Percentiles rank a stretch among this genome's conserved stretches.
Evolutionary conservation across 2,888 invertebrate species (phyloP).

Genomic region (Digitonthophagus gazella): DNA sequence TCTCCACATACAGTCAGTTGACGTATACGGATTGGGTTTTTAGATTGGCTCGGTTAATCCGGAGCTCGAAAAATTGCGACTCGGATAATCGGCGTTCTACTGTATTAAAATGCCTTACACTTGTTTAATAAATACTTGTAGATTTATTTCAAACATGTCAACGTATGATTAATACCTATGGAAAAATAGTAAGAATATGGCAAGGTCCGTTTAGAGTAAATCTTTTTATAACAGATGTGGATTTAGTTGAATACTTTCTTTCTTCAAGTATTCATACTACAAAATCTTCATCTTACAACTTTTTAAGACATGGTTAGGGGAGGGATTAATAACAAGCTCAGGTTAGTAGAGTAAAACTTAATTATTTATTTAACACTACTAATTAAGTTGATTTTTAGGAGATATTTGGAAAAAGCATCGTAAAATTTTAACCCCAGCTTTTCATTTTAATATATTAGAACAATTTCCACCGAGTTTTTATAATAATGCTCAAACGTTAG

Average conservation of each 20-base stretch:
- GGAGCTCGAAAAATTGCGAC: too few relatives aligned
- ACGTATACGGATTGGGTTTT: too few relatives aligned
- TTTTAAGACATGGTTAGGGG: slow-evolving; percentile 21
- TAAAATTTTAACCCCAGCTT: slow-evolving; percentile 52
- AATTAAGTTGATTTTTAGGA: slow-evolving; percentile 43
- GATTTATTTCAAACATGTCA: slow-evolving; percentile 18
- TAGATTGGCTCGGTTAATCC: too few relatives aligned
- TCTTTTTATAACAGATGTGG: slow-evolving; percentile 32
- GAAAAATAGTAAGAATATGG: slow-evolving; percentile 30
- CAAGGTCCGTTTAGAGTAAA: slow-evolving; percentile 23
- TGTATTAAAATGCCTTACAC: too few relatives aligned
- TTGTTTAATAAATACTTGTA: background rate
- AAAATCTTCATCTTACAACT: slow-evolving; percentile 29
- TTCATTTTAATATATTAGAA: slow-evolving; percentile 51
- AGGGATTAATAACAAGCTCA: slow-evolving; percentile 30
- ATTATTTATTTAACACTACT: background rate
- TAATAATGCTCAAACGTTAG: slow-evolving; percentile 51
- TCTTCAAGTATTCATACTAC: slow-evolving; percentile 32
- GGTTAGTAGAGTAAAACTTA: slow-evolving; percentile 24
- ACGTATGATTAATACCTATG: slow-evolving; percentile 27
- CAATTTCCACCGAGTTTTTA: slow-evolving; percentile 48
- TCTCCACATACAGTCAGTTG: too few relatives aligned
- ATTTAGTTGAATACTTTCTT: slow-evolving; percentile 31
- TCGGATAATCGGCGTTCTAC: too few relatives aligned
- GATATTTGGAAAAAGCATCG: slow-evolving; percentile 50